Evolutionary conservation across 2,888 invertebrate genomes (phyloP), one percentile per base, ranked within the genome.

Genomic region (Drosophila greeni): DNA sequence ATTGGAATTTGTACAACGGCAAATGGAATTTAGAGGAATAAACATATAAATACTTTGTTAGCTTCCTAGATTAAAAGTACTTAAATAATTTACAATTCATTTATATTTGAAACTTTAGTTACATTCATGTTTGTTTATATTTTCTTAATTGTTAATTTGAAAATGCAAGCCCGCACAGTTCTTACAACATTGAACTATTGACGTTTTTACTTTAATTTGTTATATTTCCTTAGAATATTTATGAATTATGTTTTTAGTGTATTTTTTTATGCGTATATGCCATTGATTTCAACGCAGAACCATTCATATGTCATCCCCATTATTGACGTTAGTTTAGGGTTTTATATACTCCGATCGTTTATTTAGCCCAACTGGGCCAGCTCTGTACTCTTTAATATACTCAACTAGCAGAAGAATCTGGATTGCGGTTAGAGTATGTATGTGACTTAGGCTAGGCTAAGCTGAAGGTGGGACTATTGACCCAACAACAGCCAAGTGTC

Each of bases 21-120:
- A 43, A 12, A 14, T 23, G n/a, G 1, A 11, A 39, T 9, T 7
- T 53, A 40, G 69, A 54, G 60, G 39, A 73, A 64, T 59, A 39
- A 53, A 45, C 42, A n/a, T 52, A n/a, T 24, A 56, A 42, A 60
- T 68, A 18, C 49, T 18, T 6, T 39, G 29, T 68, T 55, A 33
- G 33, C 20, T 68, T 52, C 68, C 29, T 34, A 49, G n/a, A 29
- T 58, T 64, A 67, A 79, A 78, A 70, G 52, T 69, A 72, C 72
- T 75, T 75, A 75, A 65, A 74, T 73, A 78, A 71, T 67, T 65
- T 79, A 78, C 73, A 78, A 40, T 71, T 68, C 36, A 64, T 57
- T 74, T 49, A 26, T 61, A 48, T 29, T 29, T 12, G 23, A 51
- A 34, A 42, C 8, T 16, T 43, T 42, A 18, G 23, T 34, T 64